Evolutionary conservation across 2,888 invertebrate genomes (phyloP).

Genomic region (Panopea generosa): DNA sequence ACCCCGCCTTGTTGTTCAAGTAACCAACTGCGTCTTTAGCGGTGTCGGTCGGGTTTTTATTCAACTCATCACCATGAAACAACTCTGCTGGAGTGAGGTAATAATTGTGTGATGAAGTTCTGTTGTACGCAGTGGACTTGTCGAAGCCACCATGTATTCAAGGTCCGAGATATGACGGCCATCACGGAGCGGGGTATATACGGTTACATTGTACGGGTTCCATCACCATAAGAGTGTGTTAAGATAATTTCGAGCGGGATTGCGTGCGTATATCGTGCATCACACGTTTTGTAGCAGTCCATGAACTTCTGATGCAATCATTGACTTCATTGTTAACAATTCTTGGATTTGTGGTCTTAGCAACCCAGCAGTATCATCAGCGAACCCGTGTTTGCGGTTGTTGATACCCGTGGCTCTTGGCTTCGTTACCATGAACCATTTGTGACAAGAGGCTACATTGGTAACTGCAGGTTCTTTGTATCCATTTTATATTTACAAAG

Average conservation of each 20-base stretch:
- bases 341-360: conserved; percentile 68
- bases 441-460: conserved; percentile 52
- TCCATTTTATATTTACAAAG: conserved; percentile 37
- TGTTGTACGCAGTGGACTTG: conserved; percentile 61
- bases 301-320: conserved; percentile 53
- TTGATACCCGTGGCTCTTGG: conserved; percentile 53
- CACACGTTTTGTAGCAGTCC: conserved; percentile 45
- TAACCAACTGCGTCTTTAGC: conserved; percentile 55
- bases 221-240: conserved; percentile 76
- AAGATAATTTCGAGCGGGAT: conserved; percentile 80
- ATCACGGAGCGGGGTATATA: not conserved
- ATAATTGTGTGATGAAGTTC: conserved; percentile 53
- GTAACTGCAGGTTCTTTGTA: conserved; percentile 28
- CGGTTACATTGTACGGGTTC: conserved; percentile 75
- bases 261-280: conserved; percentile 71
- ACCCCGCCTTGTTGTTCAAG: too few relatives aligned
- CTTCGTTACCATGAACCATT: conserved; percentile 38
- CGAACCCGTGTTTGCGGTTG: conserved; percentile 56
- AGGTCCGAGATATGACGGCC: conserved; percentile 2
- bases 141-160: conserved; percentile 55
- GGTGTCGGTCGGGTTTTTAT: conserved; percentile 62
- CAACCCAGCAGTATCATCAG: conserved; percentile 60
- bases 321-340: conserved; percentile 60
- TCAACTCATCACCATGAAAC: conserved; percentile 62
- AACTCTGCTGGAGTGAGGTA: conserved; percentile 68